Evolutionary conservation across 2,113 vertebrate genomes (phyloP), one percentile per base, ranked within the genome.

Genomic region (Myotis lucifugus): DNA sequence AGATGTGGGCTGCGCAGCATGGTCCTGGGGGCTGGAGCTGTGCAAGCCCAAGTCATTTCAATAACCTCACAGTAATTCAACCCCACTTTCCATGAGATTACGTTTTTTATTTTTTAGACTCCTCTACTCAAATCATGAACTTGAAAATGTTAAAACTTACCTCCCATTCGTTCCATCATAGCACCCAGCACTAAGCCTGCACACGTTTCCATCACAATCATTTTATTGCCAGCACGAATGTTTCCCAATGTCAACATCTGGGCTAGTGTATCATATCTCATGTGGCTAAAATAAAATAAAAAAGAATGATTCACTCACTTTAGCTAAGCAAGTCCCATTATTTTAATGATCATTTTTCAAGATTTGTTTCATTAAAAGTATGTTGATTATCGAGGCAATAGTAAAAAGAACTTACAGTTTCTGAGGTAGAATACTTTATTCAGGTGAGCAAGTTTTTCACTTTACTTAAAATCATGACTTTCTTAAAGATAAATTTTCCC

Each of bases 81-180:
- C 12, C 42, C 37, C 3, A 5, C 15, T 85, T 70, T 56, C 59
- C 27, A 23, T 14, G 27, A 72, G 2, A 67, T 14, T 85, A 27
- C 18, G 21, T 52, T 27, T 56, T 85, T 42, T 37, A 23, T 25
- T 56, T 29, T 83, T 42, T 50, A 48, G 70, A 83, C 10, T 4
- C 34, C 32, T 88, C 27, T 67, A 42, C 40, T 77, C 40, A 66
- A 17, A 81, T 29, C 14, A 29, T 0, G 11, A 82, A 92, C 46
- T 14, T 79, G 69, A 32, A 90, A 90, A 90, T 3, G 11, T 23
- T 18, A n/a, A 85, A 18, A 89, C 98, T 96, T 96, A 99, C 99
- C 99, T 97, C 99, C 99, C 99, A 99, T 99, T 48, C 99, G 98
- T 92, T 99, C 99, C 99, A 99, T 99, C 85, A 99, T 97, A 0